These are phyloP conservation scores for Xanthorhoe spadicearia DNA, from an alignment of 2,888 invertebrate species.

Conservation along the genomic window DNA sequence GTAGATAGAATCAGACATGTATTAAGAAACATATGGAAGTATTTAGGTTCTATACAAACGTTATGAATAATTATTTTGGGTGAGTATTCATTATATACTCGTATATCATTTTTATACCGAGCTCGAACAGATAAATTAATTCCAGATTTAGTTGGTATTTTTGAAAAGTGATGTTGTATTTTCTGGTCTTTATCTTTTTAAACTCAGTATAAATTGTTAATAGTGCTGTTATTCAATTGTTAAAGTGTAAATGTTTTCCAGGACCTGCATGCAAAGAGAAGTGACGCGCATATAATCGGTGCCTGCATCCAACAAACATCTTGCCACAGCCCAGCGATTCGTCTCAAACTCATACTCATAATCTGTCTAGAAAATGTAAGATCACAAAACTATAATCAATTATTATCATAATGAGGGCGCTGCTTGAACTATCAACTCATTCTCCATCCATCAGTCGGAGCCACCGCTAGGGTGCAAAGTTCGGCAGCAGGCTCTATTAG, in stretches of 20 bases:
- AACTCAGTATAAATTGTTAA: constrained; percentile 1
- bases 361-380: constrained; percentile 61
- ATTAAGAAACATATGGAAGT: not conserved
- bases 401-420: constrained; percentile 46
- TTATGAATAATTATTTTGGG: not conserved
- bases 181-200: constrained; percentile 2
- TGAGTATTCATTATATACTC: constrained; percentile 8
- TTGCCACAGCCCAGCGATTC: constrained; percentile 55
- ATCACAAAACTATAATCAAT: constrained; percentile 57
- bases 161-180: not conserved
- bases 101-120: not conserved
- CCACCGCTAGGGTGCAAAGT: constrained; percentile 30
- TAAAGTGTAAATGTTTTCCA: constrained; percentile 46
- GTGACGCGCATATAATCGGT: constrained; percentile 63
- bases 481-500: constrained; percentile 37
- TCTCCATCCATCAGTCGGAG: constrained; percentile 19
- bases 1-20: constrained; percentile 8
- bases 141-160: not conserved
- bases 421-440: constrained; percentile 39
- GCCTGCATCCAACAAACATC: constrained; percentile 68
- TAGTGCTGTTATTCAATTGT: not conserved
- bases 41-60: not conserved
- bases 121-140: not conserved
- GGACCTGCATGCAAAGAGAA: constrained; percentile 71
- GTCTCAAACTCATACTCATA: constrained; percentile 51